Evolutionary conservation across 2,113 vertebrate species (phyloP).

Genomic region (Sinocyclocheilus maitianheensis): DNA sequence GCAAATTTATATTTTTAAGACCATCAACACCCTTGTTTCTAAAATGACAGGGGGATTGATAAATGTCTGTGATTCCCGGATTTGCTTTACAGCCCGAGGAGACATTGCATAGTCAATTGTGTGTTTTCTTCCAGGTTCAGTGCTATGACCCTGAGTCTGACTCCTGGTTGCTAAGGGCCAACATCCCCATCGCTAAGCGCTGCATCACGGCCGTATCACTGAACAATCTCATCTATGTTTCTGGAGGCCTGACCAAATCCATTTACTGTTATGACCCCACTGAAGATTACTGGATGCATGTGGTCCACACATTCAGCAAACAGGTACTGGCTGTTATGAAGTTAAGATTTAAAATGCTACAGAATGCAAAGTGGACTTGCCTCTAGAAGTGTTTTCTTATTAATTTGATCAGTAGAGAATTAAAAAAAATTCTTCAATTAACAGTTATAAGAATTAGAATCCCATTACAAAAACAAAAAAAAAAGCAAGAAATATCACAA

Average conservation of each 20-base stretch:
- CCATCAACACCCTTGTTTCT: not conserved
- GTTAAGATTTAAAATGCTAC: not conserved
- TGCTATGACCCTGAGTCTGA: slow-evolving; percentile 93
- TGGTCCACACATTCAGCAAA: slow-evolving; percentile 94
- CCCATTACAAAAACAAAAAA: too few species aligned
- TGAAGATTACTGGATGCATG: slow-evolving; percentile 98
- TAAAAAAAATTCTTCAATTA: not conserved
- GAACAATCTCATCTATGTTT: slow-evolving; percentile 94
- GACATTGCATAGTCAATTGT: not conserved
- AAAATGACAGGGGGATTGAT: not conserved
- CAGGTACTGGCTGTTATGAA: slow-evolving; percentile 77
- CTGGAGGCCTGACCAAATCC: slow-evolving; percentile 94
- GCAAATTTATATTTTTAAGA: not conserved
- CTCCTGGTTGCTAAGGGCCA: slow-evolving; percentile 90
- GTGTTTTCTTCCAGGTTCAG: slow-evolving; percentile 83
- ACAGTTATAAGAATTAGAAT: not conserved
- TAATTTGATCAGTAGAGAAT: not conserved
- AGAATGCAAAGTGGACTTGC: not conserved
- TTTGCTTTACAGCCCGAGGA: not conserved
- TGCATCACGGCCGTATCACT: slow-evolving; percentile 96
- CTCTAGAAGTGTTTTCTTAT: not conserved
- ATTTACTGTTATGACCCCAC: slow-evolving; percentile 95
- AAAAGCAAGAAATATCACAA: too few species aligned
- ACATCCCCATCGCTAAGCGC: slow-evolving; percentile 95
- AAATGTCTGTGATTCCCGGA: not conserved